phyloP scores from a whole-genome alignment of 1,140 invertebrate species.

The Psix sp. region DNA sequence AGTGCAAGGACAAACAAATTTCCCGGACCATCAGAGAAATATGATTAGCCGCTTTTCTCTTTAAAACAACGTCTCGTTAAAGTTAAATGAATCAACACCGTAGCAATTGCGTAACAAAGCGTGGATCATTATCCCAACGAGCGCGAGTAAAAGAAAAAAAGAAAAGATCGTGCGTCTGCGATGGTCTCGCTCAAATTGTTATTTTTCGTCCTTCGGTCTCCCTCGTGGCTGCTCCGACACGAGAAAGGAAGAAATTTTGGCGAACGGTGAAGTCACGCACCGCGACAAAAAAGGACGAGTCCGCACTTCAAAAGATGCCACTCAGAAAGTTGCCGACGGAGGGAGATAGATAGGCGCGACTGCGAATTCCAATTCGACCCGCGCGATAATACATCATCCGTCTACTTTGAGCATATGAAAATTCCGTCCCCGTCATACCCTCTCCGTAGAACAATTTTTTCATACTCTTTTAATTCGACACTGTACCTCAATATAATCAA shows the following conservation, averaged over 20 bases:
- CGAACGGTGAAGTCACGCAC: constrained; percentile 49
- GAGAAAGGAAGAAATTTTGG: constrained; percentile 29
- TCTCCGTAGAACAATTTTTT: too few relatives aligned
- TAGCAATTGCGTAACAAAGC: constrained; percentile 40
- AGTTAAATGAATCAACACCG: constrained; percentile 42
- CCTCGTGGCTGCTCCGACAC: too few relatives aligned
- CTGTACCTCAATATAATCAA: too few relatives aligned
- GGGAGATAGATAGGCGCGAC: constrained; percentile 10
- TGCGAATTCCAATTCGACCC: constrained; percentile 38
- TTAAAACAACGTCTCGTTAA: constrained; percentile 41
- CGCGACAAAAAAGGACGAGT: constrained; percentile 27
- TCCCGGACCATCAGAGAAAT: not conserved
- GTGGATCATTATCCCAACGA: constrained; percentile 41
- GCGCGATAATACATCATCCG: constrained; percentile 46
- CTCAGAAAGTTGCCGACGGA: constrained; percentile 34
- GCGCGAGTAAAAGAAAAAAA: constrained; percentile 37
- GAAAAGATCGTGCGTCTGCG: constrained; percentile 16
- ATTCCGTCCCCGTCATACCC: too few relatives aligned
- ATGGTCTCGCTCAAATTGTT: constrained; percentile 35
- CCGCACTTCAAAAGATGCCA: constrained; percentile 47
- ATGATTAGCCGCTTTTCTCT: constrained; percentile 3
- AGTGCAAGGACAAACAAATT: not conserved
- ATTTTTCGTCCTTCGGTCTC: constrained; percentile 13
- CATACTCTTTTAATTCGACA: too few relatives aligned
- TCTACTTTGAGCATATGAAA: constrained; percentile 41